A percentile compares a stretch with the other conserved stretches of the same genome.
Evolutionary conservation across 2,113 vertebrate genomes (phyloP).

Genomic region (Ursus arctos): DNA sequence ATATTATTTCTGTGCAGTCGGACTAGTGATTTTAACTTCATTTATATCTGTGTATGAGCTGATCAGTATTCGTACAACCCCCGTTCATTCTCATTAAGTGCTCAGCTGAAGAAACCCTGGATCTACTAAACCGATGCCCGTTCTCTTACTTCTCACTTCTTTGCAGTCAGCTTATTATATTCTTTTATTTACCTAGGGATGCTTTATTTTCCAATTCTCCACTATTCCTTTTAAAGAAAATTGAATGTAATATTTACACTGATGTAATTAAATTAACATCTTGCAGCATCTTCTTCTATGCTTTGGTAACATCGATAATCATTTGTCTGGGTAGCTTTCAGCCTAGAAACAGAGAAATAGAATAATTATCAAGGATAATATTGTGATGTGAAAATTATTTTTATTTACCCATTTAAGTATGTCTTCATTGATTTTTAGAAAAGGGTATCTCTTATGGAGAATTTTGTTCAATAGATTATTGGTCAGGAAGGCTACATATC

Average conservation of each 20-base stretch:
- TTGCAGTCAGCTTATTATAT: conserved; percentile 65
- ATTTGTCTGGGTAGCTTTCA: conserved; percentile 58
- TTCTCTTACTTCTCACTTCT: conserved; percentile 39
- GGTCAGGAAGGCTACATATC: conserved; percentile 15
- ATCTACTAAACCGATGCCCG: conserved; percentile 14
- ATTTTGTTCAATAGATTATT: conserved; percentile 7
- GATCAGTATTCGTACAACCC: conserved; percentile 62
- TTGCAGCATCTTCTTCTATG: conserved; percentile 67
- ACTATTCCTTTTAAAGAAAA: conserved; percentile 76
- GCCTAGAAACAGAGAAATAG: conserved; percentile 37
- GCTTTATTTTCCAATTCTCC: conserved; percentile 72
- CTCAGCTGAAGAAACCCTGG: conserved; percentile 44
- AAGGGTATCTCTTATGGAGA: conserved; percentile 21
- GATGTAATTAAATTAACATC: conserved; percentile 74
- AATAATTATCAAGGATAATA: conserved; percentile 45
- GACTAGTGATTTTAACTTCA: conserved; percentile 63
- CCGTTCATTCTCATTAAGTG: conserved; percentile 64
- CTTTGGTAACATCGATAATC: conserved; percentile 59
- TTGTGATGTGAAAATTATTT: conserved; percentile 48
- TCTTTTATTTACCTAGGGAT: conserved; percentile 68
- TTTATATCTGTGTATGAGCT: conserved; percentile 23
- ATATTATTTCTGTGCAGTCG: conserved; percentile 29
- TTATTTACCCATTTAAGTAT: not conserved
- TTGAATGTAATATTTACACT: conserved; percentile 73
- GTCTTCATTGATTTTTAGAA: conserved; percentile 59